phyloP scores from a whole-genome alignment of 2,113 vertebrate species.

The Probosciger aterrimus region DNA sequence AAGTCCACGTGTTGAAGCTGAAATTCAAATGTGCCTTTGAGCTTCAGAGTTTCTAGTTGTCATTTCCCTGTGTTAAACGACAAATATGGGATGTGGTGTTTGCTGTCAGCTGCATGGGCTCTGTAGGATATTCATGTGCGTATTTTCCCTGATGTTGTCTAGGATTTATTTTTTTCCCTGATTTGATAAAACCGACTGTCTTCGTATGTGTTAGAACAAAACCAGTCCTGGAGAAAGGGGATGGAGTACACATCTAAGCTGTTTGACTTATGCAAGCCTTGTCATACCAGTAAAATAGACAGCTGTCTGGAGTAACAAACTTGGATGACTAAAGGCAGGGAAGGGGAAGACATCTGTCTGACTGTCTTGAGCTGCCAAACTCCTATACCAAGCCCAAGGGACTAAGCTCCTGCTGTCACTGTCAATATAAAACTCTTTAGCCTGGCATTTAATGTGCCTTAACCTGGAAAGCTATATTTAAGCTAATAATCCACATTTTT shows the following conservation, averaged over 20 bases:
- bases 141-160: not conserved
- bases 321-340: not conserved
- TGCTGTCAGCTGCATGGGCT: not conserved
- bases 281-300: not conserved
- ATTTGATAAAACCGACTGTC: not conserved
- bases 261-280: not conserved
- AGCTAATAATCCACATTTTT: not conserved
- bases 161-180: not conserved
- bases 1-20: not conserved
- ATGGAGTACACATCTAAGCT: not conserved
- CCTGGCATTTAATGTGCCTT: not conserved
- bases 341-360: conserved; percentile 9
- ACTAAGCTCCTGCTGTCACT: not conserved
- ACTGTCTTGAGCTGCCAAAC: not conserved
- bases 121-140: not conserved
- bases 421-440: conserved; percentile 5
- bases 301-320: not conserved
- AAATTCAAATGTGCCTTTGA: not conserved
- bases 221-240: not conserved
- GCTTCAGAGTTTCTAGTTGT: not conserved
- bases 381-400: conserved; percentile 2
- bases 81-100: not conserved
- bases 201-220: not conserved
- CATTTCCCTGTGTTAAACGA: not conserved
- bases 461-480: conserved; percentile 23